These are phyloP conservation scores for Zeuzera pyrina DNA, from an alignment of 2,888 invertebrate species.

Conservation along the genomic window DNA sequence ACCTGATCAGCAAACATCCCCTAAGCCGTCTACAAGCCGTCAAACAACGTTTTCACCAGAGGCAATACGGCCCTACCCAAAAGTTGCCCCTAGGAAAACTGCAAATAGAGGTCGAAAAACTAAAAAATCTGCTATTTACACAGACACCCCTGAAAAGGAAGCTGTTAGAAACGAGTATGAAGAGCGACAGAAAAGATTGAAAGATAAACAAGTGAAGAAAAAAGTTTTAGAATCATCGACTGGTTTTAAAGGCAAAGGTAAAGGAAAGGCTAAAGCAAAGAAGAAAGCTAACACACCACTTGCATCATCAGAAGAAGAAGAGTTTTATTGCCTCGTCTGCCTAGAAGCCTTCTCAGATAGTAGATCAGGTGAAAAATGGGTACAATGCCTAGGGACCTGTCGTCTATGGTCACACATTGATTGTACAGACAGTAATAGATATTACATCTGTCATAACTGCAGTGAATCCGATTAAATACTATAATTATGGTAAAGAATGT, in stretches of 20 bases:
- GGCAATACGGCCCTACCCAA: slow-evolving; percentile 14
- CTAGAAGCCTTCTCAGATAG: background rate
- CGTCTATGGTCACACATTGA: background rate
- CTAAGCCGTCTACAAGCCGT: slow-evolving; percentile 1
- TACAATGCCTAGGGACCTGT: background rate
- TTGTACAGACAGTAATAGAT: background rate
- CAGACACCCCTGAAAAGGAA: slow-evolving; percentile 20
- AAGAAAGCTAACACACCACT: background rate
- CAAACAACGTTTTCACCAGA: slow-evolving; percentile 9
- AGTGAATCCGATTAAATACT: no score
- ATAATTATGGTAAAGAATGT: no score
- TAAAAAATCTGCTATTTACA: slow-evolving; percentile 15
- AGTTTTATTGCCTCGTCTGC: background rate
- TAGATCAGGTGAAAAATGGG: background rate
- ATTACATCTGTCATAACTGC: slow-evolving; percentile 1
- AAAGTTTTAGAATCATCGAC: no score
- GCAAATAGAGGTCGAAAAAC: slow-evolving; percentile 10
- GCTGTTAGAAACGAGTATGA: no score
- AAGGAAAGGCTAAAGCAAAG: no score
- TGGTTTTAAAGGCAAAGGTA: no score
- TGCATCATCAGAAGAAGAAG: background rate
- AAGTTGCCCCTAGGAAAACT: slow-evolving; percentile 13
- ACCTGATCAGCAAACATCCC: slow-evolving; percentile 1
- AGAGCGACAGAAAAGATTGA: no score
- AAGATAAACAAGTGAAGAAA: no score